Conservation (phyloP, 2,797 vertebrate species). For the Poecilia gillii region DNA sequence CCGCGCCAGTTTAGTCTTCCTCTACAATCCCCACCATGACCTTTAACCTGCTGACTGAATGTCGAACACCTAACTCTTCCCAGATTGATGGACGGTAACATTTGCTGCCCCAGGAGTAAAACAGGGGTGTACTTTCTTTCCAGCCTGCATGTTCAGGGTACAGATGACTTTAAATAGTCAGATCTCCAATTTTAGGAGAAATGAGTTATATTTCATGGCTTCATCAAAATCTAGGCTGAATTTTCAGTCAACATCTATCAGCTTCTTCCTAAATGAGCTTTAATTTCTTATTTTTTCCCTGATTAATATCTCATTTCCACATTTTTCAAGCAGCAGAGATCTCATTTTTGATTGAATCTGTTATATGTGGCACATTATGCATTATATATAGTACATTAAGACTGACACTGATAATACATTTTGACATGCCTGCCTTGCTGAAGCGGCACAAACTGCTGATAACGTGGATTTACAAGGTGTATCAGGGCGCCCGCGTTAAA, state of each 20-base stretch:
- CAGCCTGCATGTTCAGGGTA: constrained; percentile 10
- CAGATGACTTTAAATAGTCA: background rate
- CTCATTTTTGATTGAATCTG: constrained; percentile 49
- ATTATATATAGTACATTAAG: constrained; percentile 70
- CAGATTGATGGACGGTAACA: background rate
- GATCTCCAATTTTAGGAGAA: background rate
- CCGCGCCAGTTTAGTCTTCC: background rate
- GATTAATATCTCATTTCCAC: constrained; percentile 57
- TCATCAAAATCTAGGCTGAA: background rate
- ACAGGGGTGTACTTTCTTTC: background rate
- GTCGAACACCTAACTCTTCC: background rate
- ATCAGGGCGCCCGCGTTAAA: constrained; percentile 48
- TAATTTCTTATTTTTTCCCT: constrained; percentile 29
- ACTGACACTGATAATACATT: constrained; percentile 65
- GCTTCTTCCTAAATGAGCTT: constrained; percentile 3
- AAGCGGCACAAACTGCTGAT: constrained; percentile 68
- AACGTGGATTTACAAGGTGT: constrained; percentile 64
- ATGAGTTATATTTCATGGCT: background rate
- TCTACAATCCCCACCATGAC: background rate
- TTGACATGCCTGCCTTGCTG: constrained; percentile 60
- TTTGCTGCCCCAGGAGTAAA: background rate
- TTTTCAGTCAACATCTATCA: background rate
- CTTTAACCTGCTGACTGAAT: background rate
- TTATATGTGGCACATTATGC: constrained; percentile 56
- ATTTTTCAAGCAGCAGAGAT: constrained; percentile 46